Base-by-base conservation (phyloP, 1,140 invertebrate genomes). In the Drosophila prosaltans region DNA sequence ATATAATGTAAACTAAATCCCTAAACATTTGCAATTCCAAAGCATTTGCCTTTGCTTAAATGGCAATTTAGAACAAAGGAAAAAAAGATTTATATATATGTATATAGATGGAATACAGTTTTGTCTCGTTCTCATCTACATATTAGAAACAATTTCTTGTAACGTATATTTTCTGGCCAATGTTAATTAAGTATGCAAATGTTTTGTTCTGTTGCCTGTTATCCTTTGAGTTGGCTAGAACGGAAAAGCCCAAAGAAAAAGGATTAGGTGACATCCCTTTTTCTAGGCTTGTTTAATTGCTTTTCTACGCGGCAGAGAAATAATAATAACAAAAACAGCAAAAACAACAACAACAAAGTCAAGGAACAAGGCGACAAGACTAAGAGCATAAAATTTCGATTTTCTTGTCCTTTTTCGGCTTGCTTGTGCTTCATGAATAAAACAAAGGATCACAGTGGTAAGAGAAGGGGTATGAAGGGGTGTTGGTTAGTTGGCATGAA, bases 121-220 rank as follows among this genome's bases (percentile, higher is more conserved):
- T 58, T 39, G 32, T 59, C 4, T 24, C n/a, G 16, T 36, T 30
- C 26, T 39, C 32, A 59, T 59, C 57, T 59, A 26, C 57, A 59
- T 59, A 40, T 59, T 59, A 24, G 36, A 59, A 59, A 39, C 57
- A 59, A 51, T 59, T 59, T 59, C 21, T 16, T 59, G 57, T 59
- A 59, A 11, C 48, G 74, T 51, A 68, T 78, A 82, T 67, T 76
- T 77, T 63, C 64, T 62, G 71, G 41, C 45, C 65, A 77, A 80
- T 89, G 84, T 84, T 83, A 89, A 88, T 88, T 89, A 88, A 84
- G 84, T 80, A 88, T 88, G 83, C 84, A 88, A 88, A 88, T 88
- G 83, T 36, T 36, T 36, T 30, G 2, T 2, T 43, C 36, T 45
- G 24, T 39, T 61, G 32, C 24, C 6, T 11, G 41, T 24, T 16